phyloP scores from a whole-genome alignment of 2,797 vertebrate species.

The Thunnus albacares region DNA sequence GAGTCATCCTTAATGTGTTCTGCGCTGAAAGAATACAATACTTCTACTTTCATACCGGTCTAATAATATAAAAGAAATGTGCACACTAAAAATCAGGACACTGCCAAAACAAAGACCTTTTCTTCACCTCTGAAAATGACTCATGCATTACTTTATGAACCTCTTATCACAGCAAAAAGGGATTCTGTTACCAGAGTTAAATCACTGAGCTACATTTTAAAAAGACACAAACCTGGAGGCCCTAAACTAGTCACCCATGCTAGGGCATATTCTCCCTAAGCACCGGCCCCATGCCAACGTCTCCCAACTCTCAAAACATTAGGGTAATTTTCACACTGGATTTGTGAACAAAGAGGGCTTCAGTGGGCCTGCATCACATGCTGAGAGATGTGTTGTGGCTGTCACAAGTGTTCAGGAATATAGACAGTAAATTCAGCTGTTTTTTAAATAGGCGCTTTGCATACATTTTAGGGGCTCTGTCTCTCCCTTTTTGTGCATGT shows the following conservation, averaged over 20 bases:
- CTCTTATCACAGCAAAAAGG: background rate
- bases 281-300: constrained; percentile 51
- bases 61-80: constrained; percentile 18
- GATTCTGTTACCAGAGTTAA: constrained; percentile 18
- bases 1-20: background rate
- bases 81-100: constrained; percentile 2
- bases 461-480: constrained; percentile 77
- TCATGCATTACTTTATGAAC: background rate
- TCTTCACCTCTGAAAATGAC: background rate
- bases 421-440: constrained; percentile 76
- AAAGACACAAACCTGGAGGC: constrained; percentile 33
- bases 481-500: constrained; percentile 47
- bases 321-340: constrained; percentile 80
- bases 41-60: background rate
- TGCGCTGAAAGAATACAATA: constrained; percentile 4
- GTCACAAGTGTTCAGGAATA: constrained; percentile 85
- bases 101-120: background rate
- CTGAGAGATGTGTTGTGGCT: constrained; percentile 83
- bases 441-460: constrained; percentile 79
- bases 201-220: constrained; percentile 22
- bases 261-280: constrained; percentile 35
- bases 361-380: constrained; percentile 81
- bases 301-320: constrained; percentile 64
- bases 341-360: constrained; percentile 88
- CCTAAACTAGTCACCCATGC: constrained; percentile 30